A percentile compares a stretch with the other conserved stretches of the same genome.
Evolutionary conservation across 1,140 invertebrate species (phyloP).

Genomic region (Rhopalosiphum maidis): DNA sequence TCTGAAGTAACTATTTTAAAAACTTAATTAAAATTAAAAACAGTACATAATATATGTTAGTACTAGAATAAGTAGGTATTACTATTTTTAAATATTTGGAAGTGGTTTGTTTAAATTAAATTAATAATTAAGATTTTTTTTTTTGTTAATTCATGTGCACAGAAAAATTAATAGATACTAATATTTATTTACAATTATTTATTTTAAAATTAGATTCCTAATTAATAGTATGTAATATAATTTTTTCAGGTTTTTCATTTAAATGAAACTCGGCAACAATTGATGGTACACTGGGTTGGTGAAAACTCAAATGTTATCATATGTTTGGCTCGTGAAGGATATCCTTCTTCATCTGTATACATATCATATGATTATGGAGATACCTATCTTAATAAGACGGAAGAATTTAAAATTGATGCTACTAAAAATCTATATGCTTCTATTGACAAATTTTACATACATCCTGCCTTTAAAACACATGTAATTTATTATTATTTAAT

Average conservation of each 20-base stretch:
- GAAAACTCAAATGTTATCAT: slow-evolving; percentile 84
- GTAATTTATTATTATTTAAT: slow-evolving; percentile 67
- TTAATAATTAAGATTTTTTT: background rate
- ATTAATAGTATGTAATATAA: background rate
- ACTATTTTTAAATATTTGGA: too few species aligned
- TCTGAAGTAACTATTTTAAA: too few species aligned
- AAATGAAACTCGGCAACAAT: slow-evolving; percentile 84
- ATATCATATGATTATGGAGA: slow-evolving; percentile 88
- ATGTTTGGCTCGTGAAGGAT: slow-evolving; percentile 76
- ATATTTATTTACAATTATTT: background rate
- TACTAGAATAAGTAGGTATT: too few species aligned
- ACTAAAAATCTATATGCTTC: slow-evolving; percentile 68
- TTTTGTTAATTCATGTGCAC: background rate
- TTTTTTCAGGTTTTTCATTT: slow-evolving; percentile 71
- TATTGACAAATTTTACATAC: slow-evolving; percentile 84
- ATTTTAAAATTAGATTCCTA: background rate
- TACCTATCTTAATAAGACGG: slow-evolving; percentile 77
- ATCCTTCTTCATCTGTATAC: slow-evolving; percentile 75
- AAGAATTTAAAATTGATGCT: slow-evolving; percentile 69
- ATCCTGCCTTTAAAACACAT: slow-evolving; percentile 76
- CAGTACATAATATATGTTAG: too few species aligned
- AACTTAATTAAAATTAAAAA: too few species aligned
- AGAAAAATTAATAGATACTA: background rate
- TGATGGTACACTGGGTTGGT: slow-evolving; percentile 91
- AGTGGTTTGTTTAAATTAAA: too few species aligned